Percentiles rank a stretch among this genome's conserved stretches.
These are phyloP conservation scores for Nyctereutes procyonoides DNA, from an alignment of 2,113 vertebrate genomes.

Conservation along the genomic window DNA sequence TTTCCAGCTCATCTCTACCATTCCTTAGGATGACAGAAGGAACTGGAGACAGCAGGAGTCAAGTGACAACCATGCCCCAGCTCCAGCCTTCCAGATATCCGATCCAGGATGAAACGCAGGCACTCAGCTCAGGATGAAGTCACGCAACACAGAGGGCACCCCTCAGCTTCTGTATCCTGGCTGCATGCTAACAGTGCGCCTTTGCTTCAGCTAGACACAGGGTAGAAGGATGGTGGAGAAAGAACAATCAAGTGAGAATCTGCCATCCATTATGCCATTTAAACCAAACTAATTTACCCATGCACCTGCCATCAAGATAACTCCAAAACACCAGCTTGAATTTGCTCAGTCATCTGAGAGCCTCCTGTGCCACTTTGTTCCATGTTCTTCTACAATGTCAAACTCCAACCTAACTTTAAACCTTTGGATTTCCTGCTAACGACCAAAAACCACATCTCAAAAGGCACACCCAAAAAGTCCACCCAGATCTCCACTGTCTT, in stretches of 20 bases:
- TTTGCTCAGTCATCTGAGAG: background rate
- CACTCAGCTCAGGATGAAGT: background rate
- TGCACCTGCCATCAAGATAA: rapidly evolving
- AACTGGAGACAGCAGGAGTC: background rate
- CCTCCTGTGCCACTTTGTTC: too few species aligned
- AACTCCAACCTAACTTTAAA: background rate
- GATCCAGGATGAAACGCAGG: rapidly evolving
- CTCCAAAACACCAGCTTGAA: background rate
- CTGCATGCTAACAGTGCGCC: too few species aligned
- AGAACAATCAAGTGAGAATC: background rate
- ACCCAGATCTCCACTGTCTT: background rate
- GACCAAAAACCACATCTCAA: background rate
- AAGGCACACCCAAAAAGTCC: background rate
- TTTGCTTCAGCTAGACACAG: background rate
- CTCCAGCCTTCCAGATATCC: too few species aligned
- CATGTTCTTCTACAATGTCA: background rate
- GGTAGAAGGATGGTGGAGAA: background rate
- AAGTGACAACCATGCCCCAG: background rate
- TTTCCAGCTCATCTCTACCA: background rate
- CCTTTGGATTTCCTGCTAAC: background rate
- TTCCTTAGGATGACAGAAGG: background rate
- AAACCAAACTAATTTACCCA: background rate
- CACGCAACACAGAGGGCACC: background rate
- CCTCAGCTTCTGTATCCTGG: background rate
- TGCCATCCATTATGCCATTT: background rate